Base-by-base conservation (phyloP, 2,888 invertebrate species). In the Mantis religiosa region DNA sequence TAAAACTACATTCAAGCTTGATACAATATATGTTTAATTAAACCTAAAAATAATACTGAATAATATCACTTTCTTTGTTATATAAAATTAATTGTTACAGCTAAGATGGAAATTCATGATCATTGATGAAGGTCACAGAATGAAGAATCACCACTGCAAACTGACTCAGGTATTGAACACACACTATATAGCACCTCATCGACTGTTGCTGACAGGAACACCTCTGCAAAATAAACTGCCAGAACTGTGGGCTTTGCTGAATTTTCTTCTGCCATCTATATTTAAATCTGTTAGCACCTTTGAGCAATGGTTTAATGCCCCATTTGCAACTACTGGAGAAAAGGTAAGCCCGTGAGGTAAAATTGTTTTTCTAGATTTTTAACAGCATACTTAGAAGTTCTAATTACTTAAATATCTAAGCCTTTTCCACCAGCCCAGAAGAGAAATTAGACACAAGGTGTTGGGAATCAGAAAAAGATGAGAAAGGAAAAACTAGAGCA, bases 91-190 rank as follows among this genome's bases (percentile, higher is more conserved):
- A 90, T 28, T 87, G 84, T 87, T 89, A 71, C 90, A 94, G 94
- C 92, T 95, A 82, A 94, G 94, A 28, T 95, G 95, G 95, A 95
- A 95, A 92, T 95, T 95, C 92, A 95, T 96, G 95, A 95, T 96
- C 88, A 96, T 96, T 91, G 95, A 96, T 92, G 95, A 96, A 92
- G 95, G 95, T 83, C 95, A 96, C 92, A 93, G 95, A 30, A 95
- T 96, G 95, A 96, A 96, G 93, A 96, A 96, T 92, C 95, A 96
- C 91, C 95, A 96, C 91, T 95, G 95, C 92, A 96, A 96, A 91
- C 92, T 95, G 91, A 96, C 95, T 0, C 94, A 95, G 91, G 93
- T 92, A 82, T 92, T 95, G 88, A 96, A 96, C 92, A 95, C 95
- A 14, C 94, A 94, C 92, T 95, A 95, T 92, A 92, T 93, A 47